Evolutionary conservation across 2,888 invertebrate species (phyloP).

Genomic region (Girardia tigrina): DNA sequence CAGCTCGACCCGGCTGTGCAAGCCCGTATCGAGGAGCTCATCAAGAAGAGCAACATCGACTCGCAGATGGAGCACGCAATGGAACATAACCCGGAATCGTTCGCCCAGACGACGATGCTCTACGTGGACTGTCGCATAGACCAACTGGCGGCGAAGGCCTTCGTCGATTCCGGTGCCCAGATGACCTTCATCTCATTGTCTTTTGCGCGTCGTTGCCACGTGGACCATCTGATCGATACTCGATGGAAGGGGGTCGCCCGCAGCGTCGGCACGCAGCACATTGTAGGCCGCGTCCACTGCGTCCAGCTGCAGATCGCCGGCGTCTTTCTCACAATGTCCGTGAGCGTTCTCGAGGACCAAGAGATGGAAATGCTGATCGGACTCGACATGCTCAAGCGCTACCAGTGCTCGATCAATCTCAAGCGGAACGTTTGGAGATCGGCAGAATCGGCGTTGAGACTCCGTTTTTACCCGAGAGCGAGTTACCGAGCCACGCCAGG

Average conservation of each 20-base stretch:
- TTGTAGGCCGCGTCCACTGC: conserved; percentile 79
- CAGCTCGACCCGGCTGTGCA: background rate
- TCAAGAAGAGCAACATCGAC: conserved; percentile 65
- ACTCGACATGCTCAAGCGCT: conserved; percentile 85
- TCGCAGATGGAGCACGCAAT: conserved; percentile 96
- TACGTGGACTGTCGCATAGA: conserved; percentile 88
- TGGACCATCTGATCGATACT: conserved; percentile 58
- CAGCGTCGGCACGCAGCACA: conserved; percentile 87
- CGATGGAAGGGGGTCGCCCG: conserved; percentile 91
- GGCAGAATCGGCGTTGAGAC: conserved; percentile 87
- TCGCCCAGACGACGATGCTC: conserved; percentile 91
- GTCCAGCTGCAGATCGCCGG: conserved; percentile 40
- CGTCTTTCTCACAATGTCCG: conserved; percentile 73
- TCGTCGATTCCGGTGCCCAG: conserved; percentile 91
- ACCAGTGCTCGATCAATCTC: conserved; percentile 86
- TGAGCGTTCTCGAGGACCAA: conserved; percentile 86
- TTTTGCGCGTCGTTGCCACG: conserved; percentile 67
- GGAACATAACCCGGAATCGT: conserved; percentile 94
- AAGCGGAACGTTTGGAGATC: conserved; percentile 71
- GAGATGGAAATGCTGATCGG: conserved; percentile 96
- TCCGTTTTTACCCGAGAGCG: conserved; percentile 66
- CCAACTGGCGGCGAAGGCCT: conserved; percentile 87
- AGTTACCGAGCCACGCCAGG: conserved; percentile 69
- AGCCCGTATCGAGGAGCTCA: background rate
- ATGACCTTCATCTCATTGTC: conserved; percentile 92